Conservation (phyloP, 2,888 invertebrate genomes). For the Oxycera nigricornis region DNA sequence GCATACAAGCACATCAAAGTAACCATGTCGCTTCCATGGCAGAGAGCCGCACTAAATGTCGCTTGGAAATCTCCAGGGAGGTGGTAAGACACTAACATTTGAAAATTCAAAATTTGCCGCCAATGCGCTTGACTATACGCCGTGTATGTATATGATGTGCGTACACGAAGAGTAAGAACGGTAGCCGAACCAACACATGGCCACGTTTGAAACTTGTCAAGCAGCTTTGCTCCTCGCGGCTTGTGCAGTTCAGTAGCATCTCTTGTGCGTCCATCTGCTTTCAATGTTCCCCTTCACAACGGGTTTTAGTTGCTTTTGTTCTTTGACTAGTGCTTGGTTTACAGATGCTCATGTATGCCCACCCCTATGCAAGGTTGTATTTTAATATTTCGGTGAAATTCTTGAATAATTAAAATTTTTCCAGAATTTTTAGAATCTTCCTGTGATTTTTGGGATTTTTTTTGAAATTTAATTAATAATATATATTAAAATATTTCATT, state of each 20-base stretch:
- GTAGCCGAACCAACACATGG: background rate
- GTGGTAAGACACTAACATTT: background rate
- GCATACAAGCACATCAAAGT: background rate
- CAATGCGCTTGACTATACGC: background rate
- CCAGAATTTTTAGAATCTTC: background rate
- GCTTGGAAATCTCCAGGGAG: too few species aligned
- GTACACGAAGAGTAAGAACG: constrained; percentile 5
- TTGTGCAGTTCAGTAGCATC: constrained; percentile 14
- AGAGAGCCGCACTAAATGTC: too few species aligned
- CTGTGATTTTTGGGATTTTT: background rate
- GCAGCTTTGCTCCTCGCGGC: background rate
- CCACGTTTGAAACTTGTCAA: constrained; percentile 6
- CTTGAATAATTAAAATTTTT: background rate
- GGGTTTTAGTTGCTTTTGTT: background rate
- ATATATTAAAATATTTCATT: too few species aligned
- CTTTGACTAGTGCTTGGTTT: background rate
- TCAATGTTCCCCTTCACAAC: background rate
- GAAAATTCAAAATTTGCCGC: constrained; percentile 12
- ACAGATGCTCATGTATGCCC: background rate
- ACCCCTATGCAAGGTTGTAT: background rate
- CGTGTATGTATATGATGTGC: background rate
- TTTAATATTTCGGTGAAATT: background rate
- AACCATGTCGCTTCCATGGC: background rate
- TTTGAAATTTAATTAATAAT: too few species aligned
- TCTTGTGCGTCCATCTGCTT: background rate